Conservation (phyloP, 2,113 vertebrate genomes). For the Arvicanthis niloticus region DNA sequence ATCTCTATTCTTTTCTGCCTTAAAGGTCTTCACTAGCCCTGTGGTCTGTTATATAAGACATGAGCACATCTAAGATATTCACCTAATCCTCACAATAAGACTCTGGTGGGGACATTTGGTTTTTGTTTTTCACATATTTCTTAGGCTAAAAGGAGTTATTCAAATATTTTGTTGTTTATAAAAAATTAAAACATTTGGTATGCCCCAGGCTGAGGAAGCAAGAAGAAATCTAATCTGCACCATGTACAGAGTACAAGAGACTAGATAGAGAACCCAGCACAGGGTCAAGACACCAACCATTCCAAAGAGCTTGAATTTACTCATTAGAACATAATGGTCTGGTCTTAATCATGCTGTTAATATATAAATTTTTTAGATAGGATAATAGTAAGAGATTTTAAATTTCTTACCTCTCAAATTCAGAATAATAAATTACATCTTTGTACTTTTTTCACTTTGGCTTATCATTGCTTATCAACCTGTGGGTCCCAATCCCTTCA, state of each 20-base stretch:
- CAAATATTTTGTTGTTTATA: slow-evolving; percentile 42
- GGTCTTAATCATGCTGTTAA: neutral
- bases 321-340: neutral
- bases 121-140: slow-evolving; percentile 26
- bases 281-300: slow-evolving; percentile 24
- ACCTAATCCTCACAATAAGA: slow-evolving; percentile 4
- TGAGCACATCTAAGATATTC: neutral
- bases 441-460: neutral
- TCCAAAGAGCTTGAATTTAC: neutral
- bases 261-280: neutral
- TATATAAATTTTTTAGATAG: neutral
- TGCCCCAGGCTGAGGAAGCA: neutral
- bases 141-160: slow-evolving; percentile 28
- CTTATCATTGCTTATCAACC: neutral
- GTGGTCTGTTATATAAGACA: neutral
- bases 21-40: neutral
- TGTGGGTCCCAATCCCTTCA: neutral
- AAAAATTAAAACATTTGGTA: slow-evolving; percentile 1
- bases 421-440: neutral
- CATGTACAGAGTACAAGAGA: neutral
- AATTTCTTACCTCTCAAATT: slow-evolving; percentile 24
- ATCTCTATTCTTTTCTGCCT: neutral
- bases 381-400: neutral
- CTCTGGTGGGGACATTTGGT: neutral
- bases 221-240: slow-evolving; percentile 51